These are phyloP conservation scores for Pica pica DNA, from an alignment of 2,113 vertebrate genomes.

Conservation along the genomic window DNA sequence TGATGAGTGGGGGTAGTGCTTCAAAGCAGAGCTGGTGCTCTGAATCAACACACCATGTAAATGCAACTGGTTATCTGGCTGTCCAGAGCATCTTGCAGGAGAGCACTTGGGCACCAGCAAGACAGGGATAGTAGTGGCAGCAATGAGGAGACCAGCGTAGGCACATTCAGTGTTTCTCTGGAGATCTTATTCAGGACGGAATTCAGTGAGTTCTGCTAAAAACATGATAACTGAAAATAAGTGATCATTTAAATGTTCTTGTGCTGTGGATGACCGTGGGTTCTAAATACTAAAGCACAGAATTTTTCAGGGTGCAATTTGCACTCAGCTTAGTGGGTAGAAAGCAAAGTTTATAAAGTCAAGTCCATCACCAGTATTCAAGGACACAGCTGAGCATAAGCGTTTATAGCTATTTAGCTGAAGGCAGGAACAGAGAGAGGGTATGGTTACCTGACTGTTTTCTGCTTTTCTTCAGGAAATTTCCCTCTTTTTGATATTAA, in stretches of 20 bases:
- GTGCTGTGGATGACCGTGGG: not conserved
- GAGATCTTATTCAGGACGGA: not conserved
- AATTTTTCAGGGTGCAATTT: not conserved
- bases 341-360: not conserved
- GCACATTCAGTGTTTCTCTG: not conserved
- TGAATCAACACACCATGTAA: not conserved
- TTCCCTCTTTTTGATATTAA: not conserved
- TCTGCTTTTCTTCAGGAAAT: not conserved
- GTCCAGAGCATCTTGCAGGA: not conserved
- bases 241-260: not conserved
- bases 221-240: not conserved
- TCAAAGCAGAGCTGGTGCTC: not conserved
- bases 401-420: not conserved
- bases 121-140: not conserved
- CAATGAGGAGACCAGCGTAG: not conserved
- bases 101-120: not conserved
- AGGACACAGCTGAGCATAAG: not conserved
- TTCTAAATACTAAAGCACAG: not conserved
- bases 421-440: not conserved
- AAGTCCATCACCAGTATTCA: not conserved
- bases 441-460: not conserved
- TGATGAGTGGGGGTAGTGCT: not conserved
- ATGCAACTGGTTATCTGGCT: not conserved
- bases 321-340: not conserved
- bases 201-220: not conserved